A percentile compares a stretch with the other conserved stretches of the same genome.
These are phyloP conservation scores for Phthorimaea operculella DNA, from an alignment of 1,140 invertebrate species.

Conservation along the genomic window DNA sequence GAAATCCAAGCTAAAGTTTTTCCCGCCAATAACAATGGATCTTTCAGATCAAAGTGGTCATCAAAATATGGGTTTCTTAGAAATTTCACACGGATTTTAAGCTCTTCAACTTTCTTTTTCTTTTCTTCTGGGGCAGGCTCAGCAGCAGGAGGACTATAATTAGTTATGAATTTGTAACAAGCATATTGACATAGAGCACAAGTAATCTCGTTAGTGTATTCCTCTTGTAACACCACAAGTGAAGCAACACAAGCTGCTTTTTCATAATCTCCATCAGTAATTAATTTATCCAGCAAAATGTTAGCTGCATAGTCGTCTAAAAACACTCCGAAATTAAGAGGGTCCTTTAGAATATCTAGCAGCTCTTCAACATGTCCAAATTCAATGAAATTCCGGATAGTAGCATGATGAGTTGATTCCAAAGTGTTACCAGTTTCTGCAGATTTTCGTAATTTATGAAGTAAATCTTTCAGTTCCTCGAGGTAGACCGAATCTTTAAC, in stretches of 20 bases:
- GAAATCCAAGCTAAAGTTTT: slow-evolving; percentile 80
- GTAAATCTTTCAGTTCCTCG: slow-evolving; percentile 76
- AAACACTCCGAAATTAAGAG: slow-evolving; percentile 91
- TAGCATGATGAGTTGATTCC: slow-evolving; percentile 84
- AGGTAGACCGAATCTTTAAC: slow-evolving; percentile 62
- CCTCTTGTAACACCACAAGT: slow-evolving; percentile 91
- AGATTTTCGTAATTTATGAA: slow-evolving; percentile 77
- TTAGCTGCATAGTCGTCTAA: slow-evolving; percentile 83
- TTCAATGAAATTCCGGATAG: slow-evolving; percentile 76
- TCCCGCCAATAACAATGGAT: slow-evolving; percentile 76
- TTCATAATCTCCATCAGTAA: slow-evolving; percentile 75
- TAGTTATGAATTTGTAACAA: slow-evolving; percentile 79
- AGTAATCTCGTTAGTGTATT: slow-evolving; percentile 78
- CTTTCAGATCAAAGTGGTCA: slow-evolving; percentile 86
- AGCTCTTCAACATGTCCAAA: slow-evolving; percentile 72
- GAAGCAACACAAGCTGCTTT: slow-evolving; percentile 82
- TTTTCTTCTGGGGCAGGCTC: slow-evolving; percentile 60
- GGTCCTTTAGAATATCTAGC: slow-evolving; percentile 79
- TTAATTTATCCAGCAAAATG: slow-evolving; percentile 83
- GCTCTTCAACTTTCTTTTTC: slow-evolving; percentile 71
- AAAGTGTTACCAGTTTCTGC: slow-evolving; percentile 75
- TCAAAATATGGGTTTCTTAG: slow-evolving; percentile 86
- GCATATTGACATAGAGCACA: slow-evolving; percentile 78
- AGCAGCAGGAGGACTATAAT: slow-evolving; percentile 58
- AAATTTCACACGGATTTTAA: slow-evolving; percentile 82